These are phyloP conservation scores for Stylophora pistillata DNA, from an alignment of 64 coral and sea anemone genomes.

Conservation along the genomic window DNA sequence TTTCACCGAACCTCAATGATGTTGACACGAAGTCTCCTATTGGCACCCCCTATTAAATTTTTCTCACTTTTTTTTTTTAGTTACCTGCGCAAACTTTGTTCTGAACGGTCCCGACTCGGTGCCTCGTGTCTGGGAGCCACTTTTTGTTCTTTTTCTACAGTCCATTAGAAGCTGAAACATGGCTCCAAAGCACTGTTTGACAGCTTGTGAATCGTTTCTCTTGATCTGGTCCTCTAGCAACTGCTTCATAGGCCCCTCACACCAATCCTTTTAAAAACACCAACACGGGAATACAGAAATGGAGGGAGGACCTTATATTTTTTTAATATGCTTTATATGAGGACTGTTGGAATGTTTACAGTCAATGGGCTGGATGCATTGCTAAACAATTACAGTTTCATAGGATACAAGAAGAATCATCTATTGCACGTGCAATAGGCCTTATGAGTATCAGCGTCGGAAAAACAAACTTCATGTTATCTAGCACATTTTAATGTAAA, in stretches of 20 bases:
- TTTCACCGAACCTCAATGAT: too few species aligned
- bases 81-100: slow-evolving; percentile 81
- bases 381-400: too few species aligned
- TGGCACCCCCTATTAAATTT: background rate
- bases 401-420: too few species aligned
- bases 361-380: too few species aligned
- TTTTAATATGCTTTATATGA: too few species aligned
- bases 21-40: too few species aligned
- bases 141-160: slow-evolving; percentile 15
- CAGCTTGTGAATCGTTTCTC: slow-evolving; percentile 7
- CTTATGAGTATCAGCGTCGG: too few species aligned
- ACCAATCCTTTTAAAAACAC: slow-evolving; percentile 46
- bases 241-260: slow-evolving; percentile 40
- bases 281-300: background rate
- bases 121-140: slow-evolving; percentile 28
- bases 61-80: background rate
- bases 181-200: slow-evolving; percentile 51
- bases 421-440: too few species aligned
- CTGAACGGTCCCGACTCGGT: slow-evolving; percentile 75
- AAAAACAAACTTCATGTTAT: too few species aligned
- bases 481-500: too few species aligned
- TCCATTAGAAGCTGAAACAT: slow-evolving; percentile 73
- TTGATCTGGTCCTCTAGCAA: slow-evolving; percentile 28
- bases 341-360: too few species aligned
- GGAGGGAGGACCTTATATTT: too few species aligned